Conservation (phyloP, 2,888 invertebrate species). For the Nipponacmea schrenckii region DNA sequence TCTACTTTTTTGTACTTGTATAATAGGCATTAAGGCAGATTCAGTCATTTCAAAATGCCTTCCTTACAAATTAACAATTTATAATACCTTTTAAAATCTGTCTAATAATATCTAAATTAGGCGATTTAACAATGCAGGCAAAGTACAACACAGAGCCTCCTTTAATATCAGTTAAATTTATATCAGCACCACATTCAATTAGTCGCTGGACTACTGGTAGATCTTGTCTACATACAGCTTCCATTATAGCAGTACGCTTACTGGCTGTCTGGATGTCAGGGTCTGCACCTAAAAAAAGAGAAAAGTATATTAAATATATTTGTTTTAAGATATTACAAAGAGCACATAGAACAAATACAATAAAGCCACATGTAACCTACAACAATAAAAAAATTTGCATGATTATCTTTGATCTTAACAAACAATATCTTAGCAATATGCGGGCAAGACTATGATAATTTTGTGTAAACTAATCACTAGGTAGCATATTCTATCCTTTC, state of each 20-base stretch:
- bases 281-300: slow-evolving; percentile 35
- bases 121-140: slow-evolving; percentile 26
- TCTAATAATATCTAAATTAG: slow-evolving; percentile 27
- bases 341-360: neutral
- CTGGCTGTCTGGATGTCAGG: slow-evolving; percentile 40
- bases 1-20: too few species aligned
- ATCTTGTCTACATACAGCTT: slow-evolving; percentile 34
- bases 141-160: slow-evolving; percentile 40
- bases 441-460: too few species aligned
- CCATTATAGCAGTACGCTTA: slow-evolving; percentile 38
- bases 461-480: too few species aligned
- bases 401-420: too few species aligned
- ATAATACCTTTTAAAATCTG: slow-evolving; percentile 18
- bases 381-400: too few species aligned
- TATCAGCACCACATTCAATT: slow-evolving; percentile 39
- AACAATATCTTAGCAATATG: too few species aligned
- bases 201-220: slow-evolving; percentile 31
- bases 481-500: too few species aligned
- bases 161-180: slow-evolving; percentile 40
- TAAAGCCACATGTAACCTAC: neutral
- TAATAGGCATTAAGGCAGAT: too few species aligned
- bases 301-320: neutral
- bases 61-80: too few species aligned
- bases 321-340: neutral
- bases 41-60: too few species aligned